phyloP scores from a whole-genome alignment of 2,797 vertebrate genomes.

The Scolopax rusticola region DNA sequence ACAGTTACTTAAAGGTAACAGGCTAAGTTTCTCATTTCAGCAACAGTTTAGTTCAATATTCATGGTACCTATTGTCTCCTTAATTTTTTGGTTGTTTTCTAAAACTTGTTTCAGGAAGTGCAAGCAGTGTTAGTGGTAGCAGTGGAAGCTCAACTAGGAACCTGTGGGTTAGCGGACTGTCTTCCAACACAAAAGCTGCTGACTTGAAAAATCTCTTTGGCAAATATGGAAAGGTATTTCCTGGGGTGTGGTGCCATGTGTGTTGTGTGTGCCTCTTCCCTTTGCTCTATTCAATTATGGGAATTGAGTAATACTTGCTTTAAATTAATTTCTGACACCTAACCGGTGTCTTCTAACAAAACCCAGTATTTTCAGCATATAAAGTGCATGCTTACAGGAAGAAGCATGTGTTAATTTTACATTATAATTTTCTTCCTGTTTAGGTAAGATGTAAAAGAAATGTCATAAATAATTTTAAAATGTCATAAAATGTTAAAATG shows the following conservation, averaged over 20 bases:
- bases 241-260: not conserved
- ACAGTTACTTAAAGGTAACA: conserved; percentile 55
- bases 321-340: not conserved
- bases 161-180: conserved; percentile 97
- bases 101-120: conserved; percentile 80
- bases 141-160: conserved; percentile 92
- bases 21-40: conserved; percentile 47
- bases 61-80: not conserved
- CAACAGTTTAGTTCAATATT: not conserved
- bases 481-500: not conserved
- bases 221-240: conserved; percentile 96
- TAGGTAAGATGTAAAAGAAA: not conserved
- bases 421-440: not conserved
- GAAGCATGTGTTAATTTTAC: not conserved
- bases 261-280: not conserved
- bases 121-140: conserved; percentile 81
- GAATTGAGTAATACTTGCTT: not conserved
- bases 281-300: not conserved
- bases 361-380: not conserved
- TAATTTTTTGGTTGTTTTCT: conserved; percentile 51
- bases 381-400: not conserved
- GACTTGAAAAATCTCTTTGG: conserved; percentile 99
- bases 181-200: conserved; percentile 97
- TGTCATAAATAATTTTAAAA: not conserved
- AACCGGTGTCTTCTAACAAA: not conserved